Evolutionary conservation across 2,113 vertebrate species (phyloP).

Genomic region (Pongo pygmaeus): DNA sequence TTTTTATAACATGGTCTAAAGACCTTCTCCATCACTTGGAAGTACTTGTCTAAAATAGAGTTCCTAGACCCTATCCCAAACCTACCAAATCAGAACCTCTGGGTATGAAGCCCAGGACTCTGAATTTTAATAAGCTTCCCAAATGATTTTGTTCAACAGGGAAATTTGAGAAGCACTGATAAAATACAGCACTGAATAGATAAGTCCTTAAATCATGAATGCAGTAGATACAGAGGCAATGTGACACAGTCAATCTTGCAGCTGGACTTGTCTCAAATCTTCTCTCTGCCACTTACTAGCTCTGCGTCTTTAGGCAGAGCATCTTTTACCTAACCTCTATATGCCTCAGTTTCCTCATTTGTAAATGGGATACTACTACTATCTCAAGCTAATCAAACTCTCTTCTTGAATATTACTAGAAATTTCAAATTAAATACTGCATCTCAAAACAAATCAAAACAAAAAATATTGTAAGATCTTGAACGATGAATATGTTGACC

Average conservation of each 20-base stretch:
- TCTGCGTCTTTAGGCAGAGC: neutral
- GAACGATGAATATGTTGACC: neutral
- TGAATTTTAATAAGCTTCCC: constrained; percentile 3
- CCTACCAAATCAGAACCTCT: neutral
- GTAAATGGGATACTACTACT: neutral
- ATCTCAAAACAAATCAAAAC: neutral
- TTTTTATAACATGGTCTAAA: neutral
- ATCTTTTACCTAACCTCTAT: neutral
- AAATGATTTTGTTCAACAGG: neutral
- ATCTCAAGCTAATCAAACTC: neutral
- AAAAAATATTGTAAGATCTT: constrained; percentile 22
- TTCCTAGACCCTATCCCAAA: neutral
- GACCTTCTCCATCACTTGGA: neutral
- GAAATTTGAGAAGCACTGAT: neutral
- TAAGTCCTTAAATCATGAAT: neutral
- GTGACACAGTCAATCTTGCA: neutral
- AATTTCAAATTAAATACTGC: neutral
- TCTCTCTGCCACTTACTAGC: neutral
- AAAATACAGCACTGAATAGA: neutral
- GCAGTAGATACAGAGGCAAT: neutral
- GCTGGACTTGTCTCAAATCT: neutral
- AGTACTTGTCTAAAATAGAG: neutral
- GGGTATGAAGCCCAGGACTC: neutral
- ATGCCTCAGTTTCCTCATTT: neutral
- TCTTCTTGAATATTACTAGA: neutral